Base-by-base conservation (phyloP, 2,888 invertebrate species). In the Thelaira solivaga region DNA sequence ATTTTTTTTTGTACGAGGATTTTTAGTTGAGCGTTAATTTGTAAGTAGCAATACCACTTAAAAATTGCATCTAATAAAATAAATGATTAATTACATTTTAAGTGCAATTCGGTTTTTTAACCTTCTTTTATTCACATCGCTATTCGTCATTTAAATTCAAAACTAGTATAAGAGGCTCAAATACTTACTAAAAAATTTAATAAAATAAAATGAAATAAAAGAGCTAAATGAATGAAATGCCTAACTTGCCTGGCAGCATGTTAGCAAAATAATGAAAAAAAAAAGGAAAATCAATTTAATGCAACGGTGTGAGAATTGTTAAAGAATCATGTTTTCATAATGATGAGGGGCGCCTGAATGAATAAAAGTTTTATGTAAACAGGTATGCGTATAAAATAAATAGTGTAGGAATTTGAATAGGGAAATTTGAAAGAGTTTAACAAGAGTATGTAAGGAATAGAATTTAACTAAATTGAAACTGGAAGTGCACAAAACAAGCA, bases 61-160 rank as follows among this genome's bases (percentile, higher is more conserved):
- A 76, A 45, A 68, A 64, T 71, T 55, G 71, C 77, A 68, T 71
- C 78, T 74, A 78, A 78, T 74, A 78, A 78, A 78, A 74, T 74
- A 78, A 78, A 62, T 78, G 78, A 78, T 78, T 78, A 74, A 74
- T 78, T 78, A 47, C 61, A 65, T 47, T 65, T 74, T 78, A 78
- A 78, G 78, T 78, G 78, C 53, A 57, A 43, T 49, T 65, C 24
- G 43, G 2, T 65, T 57, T 34, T 53, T 51, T 57, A 36, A 24
- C 55, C 26, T 41, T 71, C 13, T 43, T 72, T 36, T 13, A 51
- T 26, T 41, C 18, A 20, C 51, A 18, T 61, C 45, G 29, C 31
- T 41, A 74, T 47, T 61, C 39, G n/a, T 59, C 43, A 71, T 49
- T 57, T 55, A 16, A 39, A 62, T 13, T 53, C 31, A 47, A 62